Conservation (phyloP, 2,797 vertebrate species). For the Pogoniulus pusillus region DNA sequence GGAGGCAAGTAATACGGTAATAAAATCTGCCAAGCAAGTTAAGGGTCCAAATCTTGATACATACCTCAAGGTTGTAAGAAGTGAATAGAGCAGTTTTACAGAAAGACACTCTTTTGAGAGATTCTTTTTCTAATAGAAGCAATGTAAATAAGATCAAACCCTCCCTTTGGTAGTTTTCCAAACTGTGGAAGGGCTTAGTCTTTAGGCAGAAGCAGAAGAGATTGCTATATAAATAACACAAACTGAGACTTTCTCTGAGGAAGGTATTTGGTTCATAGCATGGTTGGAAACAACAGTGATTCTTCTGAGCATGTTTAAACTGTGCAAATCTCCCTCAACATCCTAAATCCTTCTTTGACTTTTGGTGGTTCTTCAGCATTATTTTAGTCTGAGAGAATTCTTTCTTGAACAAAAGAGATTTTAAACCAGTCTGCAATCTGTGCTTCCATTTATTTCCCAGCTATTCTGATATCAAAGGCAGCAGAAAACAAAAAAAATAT, state of each 20-base stretch:
- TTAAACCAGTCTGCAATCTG: not conserved
- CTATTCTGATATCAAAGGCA: constrained; percentile 4
- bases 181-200: not conserved
- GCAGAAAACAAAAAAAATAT: not conserved
- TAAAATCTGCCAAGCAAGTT: constrained; percentile 42
- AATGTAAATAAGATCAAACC: not conserved
- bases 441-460: constrained; percentile 22
- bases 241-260: constrained; percentile 4
- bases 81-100: not conserved
- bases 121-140: not conserved
- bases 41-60: constrained; percentile 6
- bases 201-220: constrained; percentile 8
- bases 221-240: not conserved
- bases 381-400: constrained; percentile 7
- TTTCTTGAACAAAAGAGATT: constrained; percentile 3
- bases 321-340: not conserved
- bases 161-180: not conserved
- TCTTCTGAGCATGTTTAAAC: constrained; percentile 5
- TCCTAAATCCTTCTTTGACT: not conserved
- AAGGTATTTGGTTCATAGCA: not conserved
- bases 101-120: not conserved
- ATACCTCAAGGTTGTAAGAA: not conserved
- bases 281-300: not conserved
- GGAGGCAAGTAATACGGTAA: constrained; percentile 13
- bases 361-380: not conserved